Conservation (phyloP, 2,797 vertebrate genomes). For the Aselliscus stoliczkanus region DNA sequence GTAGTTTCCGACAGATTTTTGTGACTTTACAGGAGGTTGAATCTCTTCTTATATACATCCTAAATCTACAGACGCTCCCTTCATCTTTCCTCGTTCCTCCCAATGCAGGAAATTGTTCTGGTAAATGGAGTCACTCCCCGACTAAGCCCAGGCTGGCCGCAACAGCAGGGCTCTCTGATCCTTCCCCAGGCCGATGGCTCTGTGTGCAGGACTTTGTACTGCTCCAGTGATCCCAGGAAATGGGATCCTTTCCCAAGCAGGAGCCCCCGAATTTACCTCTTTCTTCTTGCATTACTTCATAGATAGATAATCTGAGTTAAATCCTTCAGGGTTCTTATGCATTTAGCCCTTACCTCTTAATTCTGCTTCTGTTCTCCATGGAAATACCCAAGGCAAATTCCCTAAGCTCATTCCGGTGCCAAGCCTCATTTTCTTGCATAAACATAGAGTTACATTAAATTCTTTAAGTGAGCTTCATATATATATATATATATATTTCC, state of each 20-base stretch:
- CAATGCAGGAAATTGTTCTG: constrained; percentile 43
- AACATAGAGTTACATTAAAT: constrained; percentile 1
- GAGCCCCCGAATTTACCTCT: not conserved
- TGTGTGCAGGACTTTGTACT: not conserved
- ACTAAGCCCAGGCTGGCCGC: not conserved
- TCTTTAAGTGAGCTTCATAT: constrained; percentile 13
- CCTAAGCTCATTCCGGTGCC: not conserved
- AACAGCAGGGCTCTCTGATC: not conserved
- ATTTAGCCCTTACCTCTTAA: constrained; percentile 25
- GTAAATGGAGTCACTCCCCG: not conserved
- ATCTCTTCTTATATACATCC: not conserved
- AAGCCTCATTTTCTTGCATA: constrained; percentile 15
- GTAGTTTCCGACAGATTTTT: constrained; percentile 27
- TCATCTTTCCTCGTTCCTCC: not conserved
- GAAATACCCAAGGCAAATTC: constrained; percentile 38
- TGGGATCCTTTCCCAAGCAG: constrained; percentile 49
- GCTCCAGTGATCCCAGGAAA: constrained; percentile 60
- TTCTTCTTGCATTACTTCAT: constrained; percentile 54
- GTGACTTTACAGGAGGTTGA: not conserved
- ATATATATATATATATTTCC: not conserved
- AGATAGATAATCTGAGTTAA: constrained; percentile 25
- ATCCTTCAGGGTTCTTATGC: constrained; percentile 21
- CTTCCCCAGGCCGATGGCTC: not conserved
- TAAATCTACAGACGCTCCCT: not conserved
- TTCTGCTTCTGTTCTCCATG: not conserved